Conservation (phyloP, 2,113 vertebrate species). For the Petrocephalus microphthalmus region DNA sequence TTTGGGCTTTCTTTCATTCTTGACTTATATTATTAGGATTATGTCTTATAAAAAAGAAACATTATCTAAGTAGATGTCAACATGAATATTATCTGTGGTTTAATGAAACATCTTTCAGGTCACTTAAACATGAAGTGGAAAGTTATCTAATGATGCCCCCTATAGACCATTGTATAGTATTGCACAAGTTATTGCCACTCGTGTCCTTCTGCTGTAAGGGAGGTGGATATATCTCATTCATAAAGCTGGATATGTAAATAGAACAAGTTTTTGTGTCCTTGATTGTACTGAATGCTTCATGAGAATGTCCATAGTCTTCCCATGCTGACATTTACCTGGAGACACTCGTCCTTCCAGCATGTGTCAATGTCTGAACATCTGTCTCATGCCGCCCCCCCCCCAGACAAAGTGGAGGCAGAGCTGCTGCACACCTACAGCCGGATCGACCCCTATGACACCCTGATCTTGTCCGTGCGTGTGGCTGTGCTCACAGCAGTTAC, state of each 20-base stretch:
- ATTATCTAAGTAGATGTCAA: background rate
- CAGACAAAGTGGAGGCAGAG: slow-evolving; percentile 81
- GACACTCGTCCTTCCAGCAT: background rate
- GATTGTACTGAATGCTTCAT: background rate
- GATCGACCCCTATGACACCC: slow-evolving; percentile 80
- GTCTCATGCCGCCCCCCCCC: background rate
- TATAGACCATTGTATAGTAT: slow-evolving; percentile 1
- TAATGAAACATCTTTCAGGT: background rate
- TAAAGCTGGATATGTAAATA: background rate
- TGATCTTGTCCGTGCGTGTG: slow-evolving; percentile 90
- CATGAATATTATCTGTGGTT: background rate
- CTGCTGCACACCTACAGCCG: slow-evolving; percentile 89
- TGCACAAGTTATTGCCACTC: background rate
- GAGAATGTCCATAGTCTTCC: background rate
- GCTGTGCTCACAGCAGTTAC: slow-evolving; percentile 93
- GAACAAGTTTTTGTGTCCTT: background rate
- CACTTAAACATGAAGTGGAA: background rate
- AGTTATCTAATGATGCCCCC: background rate
- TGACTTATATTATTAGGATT: background rate
- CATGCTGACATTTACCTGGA: background rate
- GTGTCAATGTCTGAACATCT: background rate
- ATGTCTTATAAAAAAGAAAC: background rate
- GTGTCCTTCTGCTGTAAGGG: background rate
- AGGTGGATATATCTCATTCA: background rate
- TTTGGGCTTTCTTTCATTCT: background rate